Conservation (phyloP, 2,888 invertebrate species). For the Sympetrum striolatum region DNA sequence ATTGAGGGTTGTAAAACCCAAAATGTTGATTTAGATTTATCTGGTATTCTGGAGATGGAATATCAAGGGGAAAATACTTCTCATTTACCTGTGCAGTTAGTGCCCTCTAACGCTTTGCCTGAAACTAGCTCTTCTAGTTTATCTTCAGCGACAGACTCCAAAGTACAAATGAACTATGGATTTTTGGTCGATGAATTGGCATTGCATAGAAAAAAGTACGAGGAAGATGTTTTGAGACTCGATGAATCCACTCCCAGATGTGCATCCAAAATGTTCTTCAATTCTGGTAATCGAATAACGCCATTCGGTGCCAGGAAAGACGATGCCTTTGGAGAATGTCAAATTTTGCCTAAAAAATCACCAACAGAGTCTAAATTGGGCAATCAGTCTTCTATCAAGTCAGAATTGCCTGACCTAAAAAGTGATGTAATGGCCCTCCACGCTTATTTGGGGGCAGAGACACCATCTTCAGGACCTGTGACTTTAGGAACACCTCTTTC, state of each 20-base stretch:
- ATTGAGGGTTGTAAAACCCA: neutral
- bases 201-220: neutral
- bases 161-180: neutral
- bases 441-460: neutral
- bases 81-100: neutral
- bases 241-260: neutral
- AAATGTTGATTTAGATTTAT: neutral
- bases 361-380: neutral
- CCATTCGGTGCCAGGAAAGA: neutral
- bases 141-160: neutral
- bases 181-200: neutral
- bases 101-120: neutral
- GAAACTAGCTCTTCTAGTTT: neutral
- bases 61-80: neutral
- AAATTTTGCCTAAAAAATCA: neutral
- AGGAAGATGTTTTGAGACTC: neutral
- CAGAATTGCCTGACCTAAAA: neutral
- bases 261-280: neutral
- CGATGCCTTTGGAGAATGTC: neutral
- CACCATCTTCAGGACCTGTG: neutral
- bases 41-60: slow-evolving; percentile 20
- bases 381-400: neutral
- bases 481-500: neutral
- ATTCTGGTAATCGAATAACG: neutral
- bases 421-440: neutral